Evolutionary conservation across 2,113 vertebrate genomes (phyloP), one percentile per base, ranked within the genome.

Genomic region (Noctilio leporinus): DNA sequence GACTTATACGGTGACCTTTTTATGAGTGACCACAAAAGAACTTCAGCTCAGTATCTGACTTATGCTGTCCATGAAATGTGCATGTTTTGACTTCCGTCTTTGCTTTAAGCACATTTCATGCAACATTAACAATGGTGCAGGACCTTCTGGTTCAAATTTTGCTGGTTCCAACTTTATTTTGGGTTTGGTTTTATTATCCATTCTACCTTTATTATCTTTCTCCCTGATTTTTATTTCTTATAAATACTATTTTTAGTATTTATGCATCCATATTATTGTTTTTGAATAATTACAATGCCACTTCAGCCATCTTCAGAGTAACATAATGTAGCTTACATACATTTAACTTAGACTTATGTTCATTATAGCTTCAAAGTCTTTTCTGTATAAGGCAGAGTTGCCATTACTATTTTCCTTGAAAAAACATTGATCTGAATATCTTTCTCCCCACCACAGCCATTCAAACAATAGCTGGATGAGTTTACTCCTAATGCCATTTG

Each of bases 261-360:
- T 93, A 65, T 87, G 80, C 11, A 70, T 69, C 20, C 59, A 93
- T 28, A 92, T 94, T 14, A 87, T 17, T 40, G 55, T 93, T 86
- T 86, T 93, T 96, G 93, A 65, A 90, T 77, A 91, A 35, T 70
- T 87, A 75, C 95, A 80, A 26, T 90, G 8, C 57, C 16, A 77
- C 45, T 57, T 69, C 53, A 76, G 59, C 82, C 55, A 22, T 83
- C 75, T 93, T 85, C 85, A 95, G 64, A 96, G 26, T 45, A 86
- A 67, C 10, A 80, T 49, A 92, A 65, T 57, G 30, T 45, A 86
- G 73, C 33, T 64, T 92, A 28, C 22, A 33, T 33, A 80, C 76
- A 96, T 59, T 86, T 85, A 28, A 89, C 76, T 73, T 65, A 59
- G 40, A n/a, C 5, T 86, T 93, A 70, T 35, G 22, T 62, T 45